Conservation (phyloP, 2,113 vertebrate species). For the Nanorana parkeri region DNA sequence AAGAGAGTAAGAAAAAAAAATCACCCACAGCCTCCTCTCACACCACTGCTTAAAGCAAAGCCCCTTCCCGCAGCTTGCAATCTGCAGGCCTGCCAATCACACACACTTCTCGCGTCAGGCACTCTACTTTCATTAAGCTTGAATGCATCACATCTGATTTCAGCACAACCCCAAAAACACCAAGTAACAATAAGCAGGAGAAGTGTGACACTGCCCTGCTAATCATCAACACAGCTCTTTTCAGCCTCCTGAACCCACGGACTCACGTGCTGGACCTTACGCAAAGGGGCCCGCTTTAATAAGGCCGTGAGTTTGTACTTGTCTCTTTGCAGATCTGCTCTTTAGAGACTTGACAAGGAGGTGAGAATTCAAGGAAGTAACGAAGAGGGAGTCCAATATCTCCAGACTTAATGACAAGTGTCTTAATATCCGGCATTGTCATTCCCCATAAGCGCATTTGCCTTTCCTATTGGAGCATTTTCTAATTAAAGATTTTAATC, state of each 20-base stretch:
- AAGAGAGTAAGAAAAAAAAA: conserved; percentile 36
- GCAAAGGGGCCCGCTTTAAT: conserved; percentile 68
- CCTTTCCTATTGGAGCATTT: conserved; percentile 85
- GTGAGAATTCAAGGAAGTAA: conserved; percentile 71
- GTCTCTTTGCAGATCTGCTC: conserved; percentile 72
- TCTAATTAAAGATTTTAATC: conserved; percentile 91
- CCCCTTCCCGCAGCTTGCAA: conserved; percentile 69
- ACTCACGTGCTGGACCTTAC: conserved; percentile 44
- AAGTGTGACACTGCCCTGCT: conserved; percentile 61
- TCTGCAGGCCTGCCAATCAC: conserved; percentile 69
- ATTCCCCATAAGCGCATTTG: conserved; percentile 83
- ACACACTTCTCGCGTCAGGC: conserved; percentile 62
- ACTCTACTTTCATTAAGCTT: conserved; percentile 65
- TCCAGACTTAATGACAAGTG: conserved; percentile 81
- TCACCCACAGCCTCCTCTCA: conserved; percentile 65
- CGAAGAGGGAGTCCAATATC: conserved; percentile 74
- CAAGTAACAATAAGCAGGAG: conserved; percentile 28
- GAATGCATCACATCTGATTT: conserved; percentile 61
- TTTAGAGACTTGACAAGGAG: conserved; percentile 72
- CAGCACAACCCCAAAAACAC: conserved; percentile 51
- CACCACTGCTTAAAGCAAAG: conserved; percentile 63
- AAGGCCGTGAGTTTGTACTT: conserved; percentile 70
- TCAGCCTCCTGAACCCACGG: conserved; percentile 16
- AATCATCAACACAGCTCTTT: conserved; percentile 61
- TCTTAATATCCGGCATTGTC: conserved; percentile 87